Base-by-base conservation (phyloP, 1,140 invertebrate species). In the Drosophila equinoxialis region DNA sequence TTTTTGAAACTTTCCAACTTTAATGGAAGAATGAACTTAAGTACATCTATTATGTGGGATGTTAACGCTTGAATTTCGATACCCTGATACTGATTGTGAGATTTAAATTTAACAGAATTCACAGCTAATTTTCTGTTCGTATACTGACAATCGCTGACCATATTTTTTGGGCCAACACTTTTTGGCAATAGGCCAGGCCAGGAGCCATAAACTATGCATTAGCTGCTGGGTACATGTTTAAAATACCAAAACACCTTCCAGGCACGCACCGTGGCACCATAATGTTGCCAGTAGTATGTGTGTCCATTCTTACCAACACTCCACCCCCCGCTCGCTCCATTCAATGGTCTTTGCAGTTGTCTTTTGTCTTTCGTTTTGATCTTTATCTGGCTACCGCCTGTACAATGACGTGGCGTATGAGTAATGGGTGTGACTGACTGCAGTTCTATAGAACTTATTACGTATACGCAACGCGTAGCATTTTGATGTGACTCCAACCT, bases 381-480 rank as follows among this genome's bases (percentile, higher is more conserved):
- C 82, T 86, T 87, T 87, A 86, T 86, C 83, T 86, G 64, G 71
- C 70, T 84, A 77, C 74, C 66, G 73, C 73, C 8, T 61, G 58
- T 65, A 89, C 80, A 87, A 84, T 87, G 84, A 84, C 84, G 80
- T 69, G 84, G 64, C 84, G 84, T 87, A 87, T 87, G 84, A 89
- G 84, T 87, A 87, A 87, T 87, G 84, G 71, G 72, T 77, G 62
- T 65, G 57, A 65, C 59, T 71, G 68, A 61, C 35, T 72, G 68
- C 70, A 81, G 78, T 83, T 86, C 81, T 82, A 87, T 87, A 65
- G 76, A 70, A 77, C 78, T 81, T 84, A 89, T 89, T 89, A 89
- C 81, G 84, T 89, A 89, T 89, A 89, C 84, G 84, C 80, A 80
- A 26, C 84, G 84, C 84, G 84, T 89, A 89, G 80, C 84, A 77